These are phyloP conservation scores for Drosophila cracens DNA, from an alignment of 2,888 invertebrate species.

Conservation along the genomic window DNA sequence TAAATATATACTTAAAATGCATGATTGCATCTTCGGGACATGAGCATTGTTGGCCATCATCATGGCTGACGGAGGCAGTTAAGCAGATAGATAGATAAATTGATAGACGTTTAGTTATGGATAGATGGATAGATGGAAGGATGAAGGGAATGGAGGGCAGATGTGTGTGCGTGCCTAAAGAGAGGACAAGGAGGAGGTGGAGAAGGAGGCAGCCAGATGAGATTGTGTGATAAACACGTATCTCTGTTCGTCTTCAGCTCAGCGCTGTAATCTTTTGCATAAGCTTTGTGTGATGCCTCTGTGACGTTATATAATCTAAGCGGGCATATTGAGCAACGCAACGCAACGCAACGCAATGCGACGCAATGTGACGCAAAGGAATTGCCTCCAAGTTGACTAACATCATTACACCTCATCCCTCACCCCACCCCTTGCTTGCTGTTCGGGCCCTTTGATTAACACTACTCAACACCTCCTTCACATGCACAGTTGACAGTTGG, in stretches of 20 bases:
- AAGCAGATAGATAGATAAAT: slow-evolving; percentile 59
- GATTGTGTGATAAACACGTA: slow-evolving; percentile 52
- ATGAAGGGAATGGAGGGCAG: slow-evolving; percentile 5
- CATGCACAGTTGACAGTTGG: slow-evolving; percentile 45
- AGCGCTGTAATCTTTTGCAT: slow-evolving; percentile 15
- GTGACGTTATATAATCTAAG: not conserved
- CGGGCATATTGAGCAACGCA: slow-evolving; percentile 7
- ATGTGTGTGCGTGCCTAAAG: not conserved
- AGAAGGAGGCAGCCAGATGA: slow-evolving; percentile 14
- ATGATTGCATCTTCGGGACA: slow-evolving; percentile 39
- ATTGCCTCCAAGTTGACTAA: not conserved
- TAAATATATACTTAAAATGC: slow-evolving; percentile 21
- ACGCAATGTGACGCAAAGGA: not conserved
- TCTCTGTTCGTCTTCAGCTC: slow-evolving; percentile 15
- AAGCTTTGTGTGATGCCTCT: slow-evolving; percentile 2
- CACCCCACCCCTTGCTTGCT: too few relatives aligned
- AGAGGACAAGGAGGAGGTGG: not conserved
- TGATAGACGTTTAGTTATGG: slow-evolving; percentile 62
- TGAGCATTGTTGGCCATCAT: slow-evolving; percentile 41
- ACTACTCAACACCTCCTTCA: slow-evolving; percentile 34
- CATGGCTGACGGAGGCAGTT: slow-evolving; percentile 44
- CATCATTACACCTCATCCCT: not conserved
- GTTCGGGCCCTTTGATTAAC: slow-evolving; percentile 36
- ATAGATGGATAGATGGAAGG: slow-evolving; percentile 26
- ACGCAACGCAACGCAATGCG: not conserved